These are phyloP conservation scores for Xerus inauris DNA, from an alignment of 2,113 vertebrate genomes.

Conservation along the genomic window DNA sequence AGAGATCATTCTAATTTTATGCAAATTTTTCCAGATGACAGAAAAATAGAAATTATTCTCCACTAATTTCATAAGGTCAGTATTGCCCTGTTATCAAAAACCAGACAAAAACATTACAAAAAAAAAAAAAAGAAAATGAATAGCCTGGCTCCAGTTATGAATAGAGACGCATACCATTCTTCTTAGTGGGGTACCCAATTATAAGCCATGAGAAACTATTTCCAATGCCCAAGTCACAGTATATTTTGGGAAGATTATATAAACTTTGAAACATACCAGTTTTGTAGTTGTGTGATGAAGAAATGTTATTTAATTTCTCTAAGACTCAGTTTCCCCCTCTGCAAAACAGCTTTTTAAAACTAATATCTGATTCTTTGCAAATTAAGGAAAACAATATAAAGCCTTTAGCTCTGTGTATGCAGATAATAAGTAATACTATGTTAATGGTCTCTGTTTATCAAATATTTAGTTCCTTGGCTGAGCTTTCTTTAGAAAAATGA, in stretches of 20 bases:
- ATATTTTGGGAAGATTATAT: not conserved
- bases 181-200: not conserved
- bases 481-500: not conserved
- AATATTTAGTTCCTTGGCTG: not conserved
- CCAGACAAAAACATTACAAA: not conserved
- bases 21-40: not conserved
- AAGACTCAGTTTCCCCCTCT: not conserved
- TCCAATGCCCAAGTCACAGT: not conserved
- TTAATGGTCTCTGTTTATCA: not conserved
- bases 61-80: not conserved
- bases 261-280: not conserved
- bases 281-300: not conserved
- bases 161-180: not conserved
- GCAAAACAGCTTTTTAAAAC: not conserved
- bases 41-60: not conserved
- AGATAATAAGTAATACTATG: slow-evolving; percentile 29
- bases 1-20: not conserved
- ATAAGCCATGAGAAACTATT: not conserved
- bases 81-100: not conserved
- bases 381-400: slow-evolving; percentile 3
- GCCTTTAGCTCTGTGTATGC: not conserved
- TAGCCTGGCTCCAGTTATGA: not conserved
- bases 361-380: not conserved
- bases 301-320: not conserved
- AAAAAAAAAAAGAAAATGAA: not conserved